Evolutionary conservation across 1,140 invertebrate species (phyloP).

Genomic region (Eurytemora carolleeae): DNA sequence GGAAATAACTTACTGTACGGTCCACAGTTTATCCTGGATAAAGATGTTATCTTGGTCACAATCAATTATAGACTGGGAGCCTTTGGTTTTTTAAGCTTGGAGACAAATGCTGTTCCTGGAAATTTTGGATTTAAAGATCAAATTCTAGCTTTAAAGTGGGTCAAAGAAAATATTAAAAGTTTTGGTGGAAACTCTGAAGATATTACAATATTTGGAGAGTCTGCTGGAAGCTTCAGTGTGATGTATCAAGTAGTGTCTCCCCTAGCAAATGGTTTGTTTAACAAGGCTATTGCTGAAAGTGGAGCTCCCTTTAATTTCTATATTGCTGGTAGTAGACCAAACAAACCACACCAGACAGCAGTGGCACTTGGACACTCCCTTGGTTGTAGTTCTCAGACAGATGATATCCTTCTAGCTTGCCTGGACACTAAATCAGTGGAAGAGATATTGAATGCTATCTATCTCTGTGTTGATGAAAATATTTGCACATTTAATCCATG

Average conservation of each 20-base stretch:
- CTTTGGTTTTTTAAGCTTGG: constrained; percentile 42
- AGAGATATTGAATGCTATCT: too few species aligned
- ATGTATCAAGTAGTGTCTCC: constrained; percentile 77
- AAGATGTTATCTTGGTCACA: constrained; percentile 15
- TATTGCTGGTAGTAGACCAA: not conserved
- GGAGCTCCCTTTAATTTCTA: constrained; percentile 39
- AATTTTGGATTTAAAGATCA: constrained; percentile 46
- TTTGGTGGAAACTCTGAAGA: constrained; percentile 17
- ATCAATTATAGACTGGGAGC: constrained; percentile 39
- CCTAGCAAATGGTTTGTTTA: constrained; percentile 58
- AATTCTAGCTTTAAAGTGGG: constrained; percentile 37
- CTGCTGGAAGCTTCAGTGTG: constrained; percentile 41
- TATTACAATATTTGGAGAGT: constrained; percentile 18
- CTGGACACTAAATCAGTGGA: too few species aligned
- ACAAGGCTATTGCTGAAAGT: constrained; percentile 41
- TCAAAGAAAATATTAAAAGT: constrained; percentile 27
- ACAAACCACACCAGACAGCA: not conserved
- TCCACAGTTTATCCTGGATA: constrained; percentile 6
- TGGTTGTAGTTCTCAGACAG: too few species aligned
- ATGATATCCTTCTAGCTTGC: too few species aligned
- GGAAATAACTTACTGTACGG: constrained; percentile 62
- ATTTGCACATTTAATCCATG: too few species aligned
- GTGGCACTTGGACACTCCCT: not conserved
- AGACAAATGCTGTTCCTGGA: constrained; percentile 35
- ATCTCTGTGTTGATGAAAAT: too few species aligned